Evolutionary conservation across 2,797 vertebrate species (phyloP).

Genomic region (Aulostomus chinensis): DNA sequence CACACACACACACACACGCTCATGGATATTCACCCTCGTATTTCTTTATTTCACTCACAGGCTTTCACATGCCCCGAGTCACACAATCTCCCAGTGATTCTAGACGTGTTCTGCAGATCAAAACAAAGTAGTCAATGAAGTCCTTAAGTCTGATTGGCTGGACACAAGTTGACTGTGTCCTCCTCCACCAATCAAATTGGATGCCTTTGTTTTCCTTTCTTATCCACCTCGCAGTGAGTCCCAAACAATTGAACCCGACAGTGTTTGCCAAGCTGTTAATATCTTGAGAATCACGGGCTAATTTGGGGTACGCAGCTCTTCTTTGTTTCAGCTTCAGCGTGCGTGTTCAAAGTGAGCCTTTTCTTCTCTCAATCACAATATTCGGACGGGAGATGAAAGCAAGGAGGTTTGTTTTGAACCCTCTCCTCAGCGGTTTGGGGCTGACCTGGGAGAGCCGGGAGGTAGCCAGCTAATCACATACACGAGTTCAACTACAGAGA

Average conservation of each 20-base stretch:
- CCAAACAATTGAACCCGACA: slow-evolving; percentile 41
- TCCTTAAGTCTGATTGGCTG: slow-evolving; percentile 42
- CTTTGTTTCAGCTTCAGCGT: slow-evolving; percentile 32
- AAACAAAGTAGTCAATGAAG: slow-evolving; percentile 70
- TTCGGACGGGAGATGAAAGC: slow-evolving; percentile 41
- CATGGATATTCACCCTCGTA: slow-evolving; percentile 14
- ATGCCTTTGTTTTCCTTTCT: slow-evolving; percentile 22
- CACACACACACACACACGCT: slow-evolving; percentile 1
- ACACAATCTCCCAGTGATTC: slow-evolving; percentile 26
- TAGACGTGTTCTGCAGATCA: slow-evolving; percentile 38
- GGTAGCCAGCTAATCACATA: slow-evolving; percentile 50
- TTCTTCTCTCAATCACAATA: slow-evolving; percentile 35
- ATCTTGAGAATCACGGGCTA: slow-evolving; percentile 32
- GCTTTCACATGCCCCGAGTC: neutral
- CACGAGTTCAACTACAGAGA: slow-evolving; percentile 43
- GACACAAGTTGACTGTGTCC: slow-evolving; percentile 56
- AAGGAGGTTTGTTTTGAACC: neutral
- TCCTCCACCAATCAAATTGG: slow-evolving; percentile 16
- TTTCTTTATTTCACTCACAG: slow-evolving; percentile 6
- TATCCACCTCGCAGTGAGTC: slow-evolving; percentile 15
- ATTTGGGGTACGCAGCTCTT: slow-evolving; percentile 13
- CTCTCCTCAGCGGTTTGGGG: slow-evolving; percentile 10
- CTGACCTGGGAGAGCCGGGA: slow-evolving; percentile 24
- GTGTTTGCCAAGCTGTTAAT: slow-evolving; percentile 41
- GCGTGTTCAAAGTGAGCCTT: slow-evolving; percentile 34